Base-by-base conservation (phyloP, 2,888 invertebrate genomes). In the Dynastes tityus region DNA sequence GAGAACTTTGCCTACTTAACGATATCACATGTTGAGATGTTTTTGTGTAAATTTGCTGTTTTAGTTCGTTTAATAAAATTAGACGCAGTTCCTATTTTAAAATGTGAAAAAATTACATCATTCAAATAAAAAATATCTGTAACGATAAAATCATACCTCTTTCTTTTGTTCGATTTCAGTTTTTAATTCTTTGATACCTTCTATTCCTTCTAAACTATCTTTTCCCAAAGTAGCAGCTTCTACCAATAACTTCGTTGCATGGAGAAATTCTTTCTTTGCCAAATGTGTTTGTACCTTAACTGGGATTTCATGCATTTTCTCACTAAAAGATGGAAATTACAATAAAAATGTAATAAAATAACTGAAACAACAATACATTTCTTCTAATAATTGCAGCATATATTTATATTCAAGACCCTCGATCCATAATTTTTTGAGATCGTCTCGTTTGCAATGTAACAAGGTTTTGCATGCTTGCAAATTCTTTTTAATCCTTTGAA, bases 341-440 rank as follows among this genome's bases (percentile, higher is more conserved):
- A 45, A 45, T 45, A 8, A 11, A 45, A 11, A 45, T 45, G 45
- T 8, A 9, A 8, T 2, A 2, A 45, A 45, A 45, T 29, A 11
- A 29, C 11, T 13, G 63, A 49, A 64, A 78, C 68, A 49, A 80
- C 89, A 92, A 90, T 88, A 95, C 96, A 98, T 97, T 89, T 98
- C 96, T 84, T 97, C 96, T 63, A 98, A 89, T 89, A 98, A 93
- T 82, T 95, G 93, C 61, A 98, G 88, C 78, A 97, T 95, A 86
- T 97, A 95, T 86, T 97, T 97, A 86, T 98, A 98, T 85, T 99
- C 97, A n/a, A 98, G 92, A 0, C 97, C 97, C 88, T 98, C 98
- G 5, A 96, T 91, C 98, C 98, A 99, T 77, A 99, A 91, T 82
- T 97, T 94, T 85, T 96, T 94, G 79, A 99, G 90, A 87, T 99